Evolutionary conservation across 2,888 invertebrate genomes (phyloP).

Genomic region (Drosophila parthenogenetica): DNA sequence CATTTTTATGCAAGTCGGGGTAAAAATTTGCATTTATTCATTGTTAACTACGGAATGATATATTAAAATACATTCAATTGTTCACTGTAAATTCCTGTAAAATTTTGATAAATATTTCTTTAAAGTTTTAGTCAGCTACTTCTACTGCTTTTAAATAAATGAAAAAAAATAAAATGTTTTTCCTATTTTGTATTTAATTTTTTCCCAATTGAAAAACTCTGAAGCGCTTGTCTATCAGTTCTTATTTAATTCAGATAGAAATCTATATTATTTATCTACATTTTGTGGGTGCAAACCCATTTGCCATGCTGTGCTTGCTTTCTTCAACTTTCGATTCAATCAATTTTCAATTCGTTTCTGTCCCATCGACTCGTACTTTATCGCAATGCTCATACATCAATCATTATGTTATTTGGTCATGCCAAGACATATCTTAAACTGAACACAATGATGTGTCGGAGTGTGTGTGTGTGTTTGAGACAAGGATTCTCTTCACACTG

Average conservation of each 20-base stretch:
- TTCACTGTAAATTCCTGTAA: too few species aligned
- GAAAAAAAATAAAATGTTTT: too few species aligned
- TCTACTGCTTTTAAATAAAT: too few species aligned
- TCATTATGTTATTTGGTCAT: slow-evolving; percentile 22
- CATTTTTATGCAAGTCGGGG: too few species aligned
- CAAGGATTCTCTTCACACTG: slow-evolving; percentile 20
- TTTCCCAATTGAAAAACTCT: too few species aligned
- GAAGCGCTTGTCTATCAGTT: too few species aligned
- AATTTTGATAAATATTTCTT: too few species aligned
- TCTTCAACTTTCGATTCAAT: slow-evolving; percentile 15
- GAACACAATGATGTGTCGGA: not conserved
- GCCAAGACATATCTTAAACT: slow-evolving; percentile 18
- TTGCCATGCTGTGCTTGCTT: slow-evolving; percentile 14
- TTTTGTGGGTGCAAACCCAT: not conserved
- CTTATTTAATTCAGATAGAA: not conserved
- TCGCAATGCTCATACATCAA: slow-evolving; percentile 23
- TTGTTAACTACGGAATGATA: too few species aligned
- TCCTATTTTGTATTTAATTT: too few species aligned
- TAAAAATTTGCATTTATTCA: too few species aligned
- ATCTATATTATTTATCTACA: not conserved
- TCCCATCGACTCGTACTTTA: not conserved
- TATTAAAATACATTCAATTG: too few species aligned
- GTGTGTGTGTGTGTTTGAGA: not conserved
- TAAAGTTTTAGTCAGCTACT: too few species aligned
- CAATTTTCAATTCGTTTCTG: slow-evolving; percentile 17